Base-by-base conservation (phyloP, 1,140 invertebrate genomes). In the Polypedilum vanderplanki region DNA sequence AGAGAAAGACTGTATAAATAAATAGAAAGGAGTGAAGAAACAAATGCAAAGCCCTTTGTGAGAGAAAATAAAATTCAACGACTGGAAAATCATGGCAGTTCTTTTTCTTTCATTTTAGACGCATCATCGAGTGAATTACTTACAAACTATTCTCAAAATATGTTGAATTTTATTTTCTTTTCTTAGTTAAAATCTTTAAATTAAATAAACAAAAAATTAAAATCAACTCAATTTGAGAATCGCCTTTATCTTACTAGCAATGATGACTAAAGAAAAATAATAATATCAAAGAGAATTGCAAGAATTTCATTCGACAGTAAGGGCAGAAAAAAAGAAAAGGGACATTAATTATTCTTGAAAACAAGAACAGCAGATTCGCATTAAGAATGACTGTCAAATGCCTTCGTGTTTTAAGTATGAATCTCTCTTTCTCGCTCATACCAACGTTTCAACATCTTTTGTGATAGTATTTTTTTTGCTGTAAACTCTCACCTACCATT, bases 361-460 rank as follows among this genome's bases (percentile, higher is more conserved):
- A 70, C 65, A 70, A 18, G 65, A 70, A 70, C 65, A 70, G 65
- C 65, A 70, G 65, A 70, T 70, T 70, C 65, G 8, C 65, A 70
- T 70, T 70, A 70, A 70, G 65, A 70, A 22, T 70, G 17, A 70
- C 65, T 70, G 65, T 22, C 17, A 70, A 70, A 70, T 22, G 65
- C 65, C 20, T 22, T 18, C 17, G 65, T 70, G 65, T 70, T 22
- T 70, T 70, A 57, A 57, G 46, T 57, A n/a, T 57, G 46, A 12
- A n/a, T 57, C 46, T 57, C n/a, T 57, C 46, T 57, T 15, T 57
- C 24, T 33, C 24, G 24, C 24, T 33, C 24, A 33, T 5, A 33
- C 46, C 46, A n/a, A 57, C 12, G 46, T 12, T 57, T 57, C 46
- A n/a, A n/a, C 46, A 57, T 57, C 46, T 57, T 57, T 57, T 57